These are phyloP conservation scores for Clarias magur DNA, from an alignment of 2,113 vertebrate genomes.

Conservation along the genomic window DNA sequence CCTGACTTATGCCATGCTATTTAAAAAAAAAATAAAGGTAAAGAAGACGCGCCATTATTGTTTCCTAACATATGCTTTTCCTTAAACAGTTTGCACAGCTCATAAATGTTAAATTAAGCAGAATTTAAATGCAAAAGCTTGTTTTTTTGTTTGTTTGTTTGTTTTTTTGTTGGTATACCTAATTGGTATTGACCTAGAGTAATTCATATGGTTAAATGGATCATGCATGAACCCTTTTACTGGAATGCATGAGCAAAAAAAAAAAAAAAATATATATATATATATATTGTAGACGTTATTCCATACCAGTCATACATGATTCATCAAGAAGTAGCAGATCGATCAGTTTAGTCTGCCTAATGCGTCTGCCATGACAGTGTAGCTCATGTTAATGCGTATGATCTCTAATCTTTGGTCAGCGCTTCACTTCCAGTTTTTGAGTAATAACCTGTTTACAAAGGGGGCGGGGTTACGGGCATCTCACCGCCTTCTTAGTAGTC, in stretches of 20 bases:
- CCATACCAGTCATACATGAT: not conserved
- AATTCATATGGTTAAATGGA: not conserved
- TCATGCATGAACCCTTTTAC: not conserved
- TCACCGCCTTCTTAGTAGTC: conserved; percentile 12
- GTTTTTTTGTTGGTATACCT: not conserved
- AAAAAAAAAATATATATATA: no score
- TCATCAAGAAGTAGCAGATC: not conserved
- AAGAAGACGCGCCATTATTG: not conserved
- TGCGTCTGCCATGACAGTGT: not conserved
- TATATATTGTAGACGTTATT: not conserved
- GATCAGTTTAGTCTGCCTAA: not conserved
- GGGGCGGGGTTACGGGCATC: not conserved
- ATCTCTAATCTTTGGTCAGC: not conserved
- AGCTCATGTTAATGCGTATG: not conserved
- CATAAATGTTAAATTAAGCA: not conserved
- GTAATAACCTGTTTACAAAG: conserved; percentile 11
- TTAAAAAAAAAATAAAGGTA: not conserved
- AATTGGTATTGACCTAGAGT: not conserved
- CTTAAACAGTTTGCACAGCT: not conserved
- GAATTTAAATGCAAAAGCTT: not conserved
- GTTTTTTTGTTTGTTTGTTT: not conserved
- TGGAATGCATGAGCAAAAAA: not conserved
- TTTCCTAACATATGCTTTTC: not conserved
- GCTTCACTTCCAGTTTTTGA: conserved; percentile 1
- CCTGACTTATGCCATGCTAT: not conserved